Evolutionary conservation across 2,888 invertebrate species (phyloP), one percentile per base, ranked within the genome.

Genomic region (Dioctria linearis): DNA sequence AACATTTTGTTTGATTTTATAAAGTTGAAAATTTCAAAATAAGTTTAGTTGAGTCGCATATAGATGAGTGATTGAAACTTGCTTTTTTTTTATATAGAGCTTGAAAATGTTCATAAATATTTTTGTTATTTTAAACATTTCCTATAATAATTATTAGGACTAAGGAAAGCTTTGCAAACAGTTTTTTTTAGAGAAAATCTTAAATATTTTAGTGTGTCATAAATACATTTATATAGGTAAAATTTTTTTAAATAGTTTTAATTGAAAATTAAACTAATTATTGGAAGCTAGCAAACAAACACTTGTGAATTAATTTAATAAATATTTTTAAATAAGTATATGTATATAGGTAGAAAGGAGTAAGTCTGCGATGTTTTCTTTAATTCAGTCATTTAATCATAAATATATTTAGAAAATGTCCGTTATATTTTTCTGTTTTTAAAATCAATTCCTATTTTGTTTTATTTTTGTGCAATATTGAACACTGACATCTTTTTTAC

Each of bases 51-150:
- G 25, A 25, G 51, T 51, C 51, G 37, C 39, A 39, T 69, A 39
- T 66, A 69, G 25, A 25, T 25, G 25, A 25, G 51, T 51, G 51
- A 39, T 51, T 51, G 51, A 51, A 69, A 54, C 11, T 54, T 25
- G 25, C 1, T 25, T 25, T 25, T 25, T 54, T 54, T 11, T 3
- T 67, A 49, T 37, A 51, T 51, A 69, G 69, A 51, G 69, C 67
- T 49, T 69, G 49, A 69, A 69, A 69, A 69, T 51, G 51, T 69
- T 69, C n/a, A 43, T 39, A 43, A 69, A 54, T 69, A 69, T 9
- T 51, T 69, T 65, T 42, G 25, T 25, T 13, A 9, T 9, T 25
- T 49, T 51, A 51, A 11, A 51, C 39, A 69, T 51, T 51, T 69
- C 37, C 40, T 40, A n/a, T 65, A n/a, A 13, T 65, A 8, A 40